Percentiles rank a stretch among this genome's conserved stretches.
These are phyloP conservation scores for Heliothis subflexa DNA, from an alignment of 1,140 invertebrate genomes.

Conservation along the genomic window DNA sequence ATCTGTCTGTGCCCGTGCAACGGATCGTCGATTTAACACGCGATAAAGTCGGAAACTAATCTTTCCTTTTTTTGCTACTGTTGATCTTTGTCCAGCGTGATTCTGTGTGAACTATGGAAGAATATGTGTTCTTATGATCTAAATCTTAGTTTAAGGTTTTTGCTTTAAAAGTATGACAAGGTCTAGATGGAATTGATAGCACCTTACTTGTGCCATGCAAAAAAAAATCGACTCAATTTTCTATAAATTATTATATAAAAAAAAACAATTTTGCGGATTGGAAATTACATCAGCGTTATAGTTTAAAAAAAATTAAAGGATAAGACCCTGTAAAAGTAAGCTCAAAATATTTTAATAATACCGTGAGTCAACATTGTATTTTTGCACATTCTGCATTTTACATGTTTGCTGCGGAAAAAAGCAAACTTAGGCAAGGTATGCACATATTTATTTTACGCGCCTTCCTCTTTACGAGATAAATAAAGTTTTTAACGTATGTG, in stretches of 20 bases:
- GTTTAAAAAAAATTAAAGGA: background rate
- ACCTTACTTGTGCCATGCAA: background rate
- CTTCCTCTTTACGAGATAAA: constrained; percentile 37
- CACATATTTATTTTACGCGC: constrained; percentile 35
- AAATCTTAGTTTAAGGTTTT: too few relatives aligned
- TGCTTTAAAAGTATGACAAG: too few relatives aligned
- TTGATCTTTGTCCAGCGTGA: constrained; percentile 44
- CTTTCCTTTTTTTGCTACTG: constrained; percentile 51
- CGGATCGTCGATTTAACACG: constrained; percentile 62
- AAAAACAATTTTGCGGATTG: too few relatives aligned
- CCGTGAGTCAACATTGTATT: constrained; percentile 2
- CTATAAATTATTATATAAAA: too few relatives aligned
- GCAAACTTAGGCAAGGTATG: constrained; percentile 21
- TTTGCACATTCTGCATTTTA: constrained; percentile 12
- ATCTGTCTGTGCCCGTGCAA: constrained; percentile 60
- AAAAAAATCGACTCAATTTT: too few relatives aligned
- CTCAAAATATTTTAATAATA: constrained; percentile 18
- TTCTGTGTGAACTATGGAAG: constrained; percentile 36
- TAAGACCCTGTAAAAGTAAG: background rate
- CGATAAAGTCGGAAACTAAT: constrained; percentile 60
- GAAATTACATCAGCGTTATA: too few relatives aligned
- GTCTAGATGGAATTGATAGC: too few relatives aligned
- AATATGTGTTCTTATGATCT: too few relatives aligned
- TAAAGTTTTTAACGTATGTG: constrained; percentile 31
- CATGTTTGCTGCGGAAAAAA: constrained; percentile 14